Base-by-base conservation (phyloP, 2,888 invertebrate genomes). In the Chaitophorus viminalis region DNA sequence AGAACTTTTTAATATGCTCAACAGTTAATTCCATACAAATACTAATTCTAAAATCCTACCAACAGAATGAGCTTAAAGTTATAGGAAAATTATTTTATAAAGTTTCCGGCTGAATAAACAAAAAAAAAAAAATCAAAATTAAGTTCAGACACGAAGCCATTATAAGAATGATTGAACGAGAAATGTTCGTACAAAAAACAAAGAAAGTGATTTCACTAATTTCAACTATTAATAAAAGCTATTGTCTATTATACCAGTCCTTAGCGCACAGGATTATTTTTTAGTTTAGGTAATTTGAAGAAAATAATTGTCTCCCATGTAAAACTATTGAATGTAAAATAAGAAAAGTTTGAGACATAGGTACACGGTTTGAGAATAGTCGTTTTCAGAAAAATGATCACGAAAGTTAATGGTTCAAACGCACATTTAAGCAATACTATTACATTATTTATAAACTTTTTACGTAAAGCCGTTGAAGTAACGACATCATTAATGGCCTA, bases 401-500 rank as follows among this genome's bases (percentile, higher is more conserved):
- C n/a, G 54, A 72, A 86, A 86, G 70, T 78, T 85, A 77, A 85
- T 68, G 76, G 85, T 36, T 74, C 72, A 79, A 86, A 86, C 70
- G 72, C 78, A 54, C 86, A 74, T 79, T 86, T 72, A 77, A 78
- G 68, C 85, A 78, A 79, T 86, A 79, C 86, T 60, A 72, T 86
- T 86, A 79, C 86, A 79, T 86, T 79, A 79, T 79, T 86, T 79
- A 86, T 70, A 86, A 86, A 86, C 70, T 86, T 86, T 86, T 72
- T 79, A 72, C 86, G 72, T 29, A 72, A 39, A 52, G 54, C 77
- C 77, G 84, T 77, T 68, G 84, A 78, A 79, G 79, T 86, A 86
- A 86, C 52, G 78, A 86, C 78, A 78, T 78, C 78, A 78, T 86
- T 86, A 86, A 86, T 86, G 77, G 84, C 65, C 46, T 46, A 68